Evolutionary conservation across 2,888 invertebrate genomes (phyloP).

Genomic region (Coleophora flavipennella): DNA sequence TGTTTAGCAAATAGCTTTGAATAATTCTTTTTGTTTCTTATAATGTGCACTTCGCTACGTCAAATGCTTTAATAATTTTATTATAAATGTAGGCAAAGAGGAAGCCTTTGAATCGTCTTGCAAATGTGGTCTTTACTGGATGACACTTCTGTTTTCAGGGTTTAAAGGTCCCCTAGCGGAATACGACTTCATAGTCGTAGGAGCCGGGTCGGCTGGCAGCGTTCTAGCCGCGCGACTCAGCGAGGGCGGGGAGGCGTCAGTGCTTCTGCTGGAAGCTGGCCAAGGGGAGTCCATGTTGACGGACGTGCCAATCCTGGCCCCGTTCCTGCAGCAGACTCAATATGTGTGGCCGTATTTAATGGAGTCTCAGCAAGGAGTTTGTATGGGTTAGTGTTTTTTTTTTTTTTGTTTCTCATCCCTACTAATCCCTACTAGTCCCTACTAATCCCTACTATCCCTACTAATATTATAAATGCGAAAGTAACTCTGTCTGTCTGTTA

Average conservation of each 20-base stretch:
- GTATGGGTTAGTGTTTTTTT: conserved; percentile 41
- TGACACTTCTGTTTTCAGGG: conserved; percentile 25
- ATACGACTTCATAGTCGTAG: conserved; percentile 66
- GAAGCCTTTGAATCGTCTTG: too few relatives aligned
- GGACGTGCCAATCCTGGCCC: conserved; percentile 56
- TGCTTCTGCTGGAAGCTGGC: conserved; percentile 65
- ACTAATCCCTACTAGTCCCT: too few relatives aligned
- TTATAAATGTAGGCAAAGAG: too few relatives aligned
- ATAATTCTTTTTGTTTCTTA: too few relatives aligned
- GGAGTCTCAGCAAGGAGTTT: conserved; percentile 68
- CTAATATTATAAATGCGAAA: too few relatives aligned
- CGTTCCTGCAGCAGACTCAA: conserved; percentile 47
- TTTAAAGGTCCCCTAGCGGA: conserved; percentile 48
- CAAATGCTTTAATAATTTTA: too few relatives aligned
- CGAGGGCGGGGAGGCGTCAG: conserved; percentile 52
- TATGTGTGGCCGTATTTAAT: conserved; percentile 70
- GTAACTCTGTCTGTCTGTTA: too few relatives aligned
- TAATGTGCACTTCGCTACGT: too few relatives aligned
- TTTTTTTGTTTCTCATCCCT: too few relatives aligned
- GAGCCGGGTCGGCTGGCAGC: conserved; percentile 70
- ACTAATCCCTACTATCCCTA: too few relatives aligned
- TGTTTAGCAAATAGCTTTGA: too few relatives aligned
- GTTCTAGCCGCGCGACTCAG: conserved; percentile 66
- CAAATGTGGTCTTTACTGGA: too few relatives aligned
- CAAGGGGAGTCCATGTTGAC: conserved; percentile 52